These are phyloP conservation scores for Steatocranus sp. DNA, from an alignment of 2,797 vertebrate genomes.

Conservation along the genomic window DNA sequence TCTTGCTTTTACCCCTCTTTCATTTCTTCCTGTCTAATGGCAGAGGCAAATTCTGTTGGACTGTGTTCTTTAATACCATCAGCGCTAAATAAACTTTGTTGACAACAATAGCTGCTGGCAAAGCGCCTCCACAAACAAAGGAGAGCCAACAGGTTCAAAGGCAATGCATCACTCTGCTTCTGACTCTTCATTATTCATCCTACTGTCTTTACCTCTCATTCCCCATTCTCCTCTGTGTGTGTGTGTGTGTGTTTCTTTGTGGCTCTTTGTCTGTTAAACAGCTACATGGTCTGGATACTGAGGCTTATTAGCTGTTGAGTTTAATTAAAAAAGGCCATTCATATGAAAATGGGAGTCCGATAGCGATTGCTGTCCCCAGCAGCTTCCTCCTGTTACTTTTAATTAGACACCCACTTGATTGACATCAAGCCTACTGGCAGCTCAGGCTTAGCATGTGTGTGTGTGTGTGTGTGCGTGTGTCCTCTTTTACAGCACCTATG, in stretches of 20 bases:
- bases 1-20: conserved; percentile 46
- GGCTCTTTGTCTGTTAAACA: conserved; percentile 81
- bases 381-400: conserved; percentile 84
- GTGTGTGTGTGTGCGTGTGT: background rate
- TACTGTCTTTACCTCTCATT: conserved; percentile 71
- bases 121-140: conserved; percentile 72
- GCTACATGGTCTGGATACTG: conserved; percentile 83
- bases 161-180: conserved; percentile 72
- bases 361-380: conserved; percentile 82
- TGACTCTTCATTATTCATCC: conserved; percentile 75
- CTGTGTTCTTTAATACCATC: conserved; percentile 74
- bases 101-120: conserved; percentile 78
- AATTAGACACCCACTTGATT: conserved; percentile 84
- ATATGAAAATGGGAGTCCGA: conserved; percentile 86
- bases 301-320: conserved; percentile 84
- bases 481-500: background rate
- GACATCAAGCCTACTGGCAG: conserved; percentile 73
- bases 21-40: conserved; percentile 57
- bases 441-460: conserved; percentile 28
- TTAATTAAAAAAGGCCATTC: conserved; percentile 88
- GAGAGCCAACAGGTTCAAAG: conserved; percentile 80
- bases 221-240: conserved; percentile 54
- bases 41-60: conserved; percentile 56
- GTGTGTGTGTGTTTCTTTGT: conserved; percentile 57
- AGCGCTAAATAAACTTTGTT: conserved; percentile 77